Evolutionary conservation across 2,888 invertebrate genomes (phyloP), one percentile per base, ranked within the genome.

Genomic region (Sarcophaga rosellei): DNA sequence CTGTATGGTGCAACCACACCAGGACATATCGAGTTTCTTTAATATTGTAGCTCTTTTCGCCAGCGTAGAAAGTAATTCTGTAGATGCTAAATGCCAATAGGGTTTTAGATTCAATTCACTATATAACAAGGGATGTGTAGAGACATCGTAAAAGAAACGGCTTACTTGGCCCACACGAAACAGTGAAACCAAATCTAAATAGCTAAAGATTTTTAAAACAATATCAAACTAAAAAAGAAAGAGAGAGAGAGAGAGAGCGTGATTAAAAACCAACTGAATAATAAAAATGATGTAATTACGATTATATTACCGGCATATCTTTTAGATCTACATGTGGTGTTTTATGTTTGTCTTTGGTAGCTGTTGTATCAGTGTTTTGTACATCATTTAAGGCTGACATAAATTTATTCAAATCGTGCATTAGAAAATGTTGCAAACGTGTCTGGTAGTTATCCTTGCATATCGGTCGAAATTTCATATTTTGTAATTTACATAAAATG

Each of bases 21-120:
- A 98, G 0, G 98, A 97, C 4, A 98, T 93, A 92, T 98, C 97
- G 53, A 98, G 92, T 91, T 96, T 96, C 90, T 96, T 96, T 70
- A 98, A 93, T 90, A 95, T 95, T 88, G 95, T 95, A 90, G 96
- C 96, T 81, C 96, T 94, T 45, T 91, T 91, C 35, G 93, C 93
- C 87, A 96, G 93, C 70, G 93, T 94, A 75, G 94, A 93, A 53
- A 96, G 90, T 17, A 95, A 94, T 91, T 94, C 94, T n/a, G 95
- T 94, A 88, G 95, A 94, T 10, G 96, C 94, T 90, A 95, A 95
- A 91, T 96, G 94, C 97, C 97, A 97, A 91, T 97, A 97, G 0
- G 96, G 96, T 93, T 97, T 96, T 10, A 98, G 94, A 93, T 97
- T 97, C 23, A 98, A 94, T 91, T 96, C 96, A 72, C 95, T 95